Conservation (phyloP, 2,113 vertebrate species). For the Oophaga pumilio region DNA sequence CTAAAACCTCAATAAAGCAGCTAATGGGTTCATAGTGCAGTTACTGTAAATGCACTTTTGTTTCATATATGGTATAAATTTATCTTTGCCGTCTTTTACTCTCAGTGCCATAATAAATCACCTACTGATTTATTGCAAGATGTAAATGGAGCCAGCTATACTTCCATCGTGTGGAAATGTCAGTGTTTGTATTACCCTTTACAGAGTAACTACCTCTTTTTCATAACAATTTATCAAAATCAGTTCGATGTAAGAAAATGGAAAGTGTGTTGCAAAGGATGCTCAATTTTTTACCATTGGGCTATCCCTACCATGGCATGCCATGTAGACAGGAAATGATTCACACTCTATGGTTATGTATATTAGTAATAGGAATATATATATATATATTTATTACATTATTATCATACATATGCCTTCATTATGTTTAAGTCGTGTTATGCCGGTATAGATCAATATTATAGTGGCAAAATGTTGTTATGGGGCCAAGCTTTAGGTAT, state of each 20-base stretch:
- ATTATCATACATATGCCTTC: neutral
- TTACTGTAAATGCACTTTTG: neutral
- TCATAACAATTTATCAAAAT: conserved; percentile 10
- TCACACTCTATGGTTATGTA: neutral
- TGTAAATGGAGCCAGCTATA: neutral
- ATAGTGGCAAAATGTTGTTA: neutral
- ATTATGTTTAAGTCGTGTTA: neutral
- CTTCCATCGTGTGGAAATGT: conserved; percentile 5
- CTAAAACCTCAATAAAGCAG: neutral
- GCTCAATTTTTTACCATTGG: neutral
- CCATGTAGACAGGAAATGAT: neutral
- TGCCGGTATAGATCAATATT: neutral
- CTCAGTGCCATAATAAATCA: conserved; percentile 1
- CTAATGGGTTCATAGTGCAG: neutral
- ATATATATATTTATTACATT: neutral
- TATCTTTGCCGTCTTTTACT: neutral
- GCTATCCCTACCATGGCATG: neutral
- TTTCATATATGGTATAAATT: conserved; percentile 1
- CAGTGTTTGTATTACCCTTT: conserved; percentile 28
- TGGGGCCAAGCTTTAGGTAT: neutral
- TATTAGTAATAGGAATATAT: neutral
- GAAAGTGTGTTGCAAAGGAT: neutral
- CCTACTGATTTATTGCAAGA: neutral
- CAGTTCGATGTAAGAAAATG: neutral
- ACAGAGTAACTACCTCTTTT: neutral